These are phyloP conservation scores for Chrosomus eos DNA, from an alignment of 2,797 vertebrate genomes.

Conservation along the genomic window DNA sequence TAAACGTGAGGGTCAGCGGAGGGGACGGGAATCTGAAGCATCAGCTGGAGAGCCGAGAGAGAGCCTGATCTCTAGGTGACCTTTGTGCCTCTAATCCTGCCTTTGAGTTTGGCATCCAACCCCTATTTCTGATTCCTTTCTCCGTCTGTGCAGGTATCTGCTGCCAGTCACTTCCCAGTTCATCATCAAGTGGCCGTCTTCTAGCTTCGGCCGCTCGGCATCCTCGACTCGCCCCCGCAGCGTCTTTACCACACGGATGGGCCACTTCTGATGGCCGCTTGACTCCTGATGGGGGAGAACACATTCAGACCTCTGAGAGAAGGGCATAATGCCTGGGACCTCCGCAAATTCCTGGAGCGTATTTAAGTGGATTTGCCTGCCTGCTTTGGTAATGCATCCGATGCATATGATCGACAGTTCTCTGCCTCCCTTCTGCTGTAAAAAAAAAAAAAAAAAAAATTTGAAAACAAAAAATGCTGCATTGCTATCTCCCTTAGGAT, in stretches of 20 bases:
- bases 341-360: constrained; percentile 41
- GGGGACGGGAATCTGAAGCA: background rate
- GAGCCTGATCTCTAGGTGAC: constrained; percentile 74
- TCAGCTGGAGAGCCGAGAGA: constrained; percentile 14
- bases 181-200: constrained; percentile 89
- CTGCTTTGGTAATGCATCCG: constrained; percentile 55
- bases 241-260: constrained; percentile 88
- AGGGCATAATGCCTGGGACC: constrained; percentile 7
- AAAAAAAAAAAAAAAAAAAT: constrained; percentile 70
- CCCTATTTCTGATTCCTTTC: constrained; percentile 61
- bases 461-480: constrained; percentile 69
- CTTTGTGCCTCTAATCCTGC: constrained; percentile 78
- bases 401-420: constrained; percentile 49
- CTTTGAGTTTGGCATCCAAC: constrained; percentile 72
- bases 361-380: constrained; percentile 45
- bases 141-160: constrained; percentile 88
- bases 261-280: constrained; percentile 83
- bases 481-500: constrained; percentile 74
- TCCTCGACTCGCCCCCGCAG: constrained; percentile 85
- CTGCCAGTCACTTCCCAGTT: constrained; percentile 94
- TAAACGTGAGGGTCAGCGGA: constrained; percentile 47
- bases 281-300: constrained; percentile 35
- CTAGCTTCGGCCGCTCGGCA: constrained; percentile 84
- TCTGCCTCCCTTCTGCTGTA: constrained; percentile 66
- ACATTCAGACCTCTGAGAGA: constrained; percentile 3